Base-by-base conservation (phyloP, 2,797 vertebrate genomes). In the Poecile montanus region DNA sequence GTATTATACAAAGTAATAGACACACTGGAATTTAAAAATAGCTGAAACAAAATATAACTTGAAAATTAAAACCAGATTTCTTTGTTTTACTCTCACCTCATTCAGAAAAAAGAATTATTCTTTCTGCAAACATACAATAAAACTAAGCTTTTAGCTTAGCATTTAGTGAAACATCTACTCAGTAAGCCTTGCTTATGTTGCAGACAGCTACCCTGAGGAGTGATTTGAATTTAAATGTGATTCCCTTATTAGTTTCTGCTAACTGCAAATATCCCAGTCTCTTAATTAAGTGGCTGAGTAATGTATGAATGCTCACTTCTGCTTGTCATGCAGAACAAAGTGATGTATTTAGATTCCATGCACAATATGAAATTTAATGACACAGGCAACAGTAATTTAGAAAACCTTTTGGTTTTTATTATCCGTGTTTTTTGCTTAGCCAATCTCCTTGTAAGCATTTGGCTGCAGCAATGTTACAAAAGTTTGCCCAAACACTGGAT, bases 331-430 rank as follows among this genome's bases (percentile, higher is more conserved):
- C 97, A 98, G 98, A 98, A 98, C 98, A 98, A 98, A 98, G 97
- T 97, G 97, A 98, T 98, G 97, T 97, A 98, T 98, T 98, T 98
- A 97, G 97, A 98, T 98, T 98, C 97, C 88, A 98, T 97, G 97
- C 97, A 98, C 98, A 98, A 98, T 98, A 98, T 98, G 98, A 98
- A 98, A 98, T 98, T 97, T 98, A 98, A 98, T 98, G 98, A 97
- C 97, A 98, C 94, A 96, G 91, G 95, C 97, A 98, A 97, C 95
- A 97, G 97, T 97, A 97, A 98, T 98, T 98, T 97, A 96, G 95
- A 83, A 92, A 93, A 88, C 65, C 92, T 89, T 97, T 98, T 97
- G 91, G 42, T 97, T 97, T 97, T 97, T 97, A 96, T 97, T 98
- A 96, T 97, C 88, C 88, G 94, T 95, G 75, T 29, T 95, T 97